Conservation (phyloP, 2,888 invertebrate species). For the Volucella zonaria region DNA sequence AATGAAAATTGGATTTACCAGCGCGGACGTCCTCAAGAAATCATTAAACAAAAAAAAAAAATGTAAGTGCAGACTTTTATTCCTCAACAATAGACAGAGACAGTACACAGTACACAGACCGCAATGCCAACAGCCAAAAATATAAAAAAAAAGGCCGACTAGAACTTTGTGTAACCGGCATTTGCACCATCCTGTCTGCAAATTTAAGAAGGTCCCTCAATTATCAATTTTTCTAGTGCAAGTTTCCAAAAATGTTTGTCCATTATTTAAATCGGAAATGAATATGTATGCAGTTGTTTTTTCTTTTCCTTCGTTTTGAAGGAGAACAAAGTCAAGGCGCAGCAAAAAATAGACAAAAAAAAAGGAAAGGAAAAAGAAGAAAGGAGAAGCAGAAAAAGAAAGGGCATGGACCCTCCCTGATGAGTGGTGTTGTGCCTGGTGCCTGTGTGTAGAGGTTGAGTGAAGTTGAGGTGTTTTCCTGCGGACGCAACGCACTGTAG, state of each 20-base stretch:
- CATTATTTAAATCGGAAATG: constrained; percentile 36
- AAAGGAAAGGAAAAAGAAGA: neutral
- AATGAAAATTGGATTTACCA: constrained; percentile 67
- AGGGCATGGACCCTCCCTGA: constrained; percentile 64
- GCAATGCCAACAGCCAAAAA: neutral
- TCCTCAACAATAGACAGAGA: neutral
- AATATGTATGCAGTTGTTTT: constrained; percentile 26
- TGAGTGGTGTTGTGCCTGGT: neutral
- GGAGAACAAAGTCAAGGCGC: constrained; percentile 33
- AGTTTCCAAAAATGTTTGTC: constrained; percentile 30
- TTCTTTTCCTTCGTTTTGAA: constrained; percentile 34
- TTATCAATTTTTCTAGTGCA: neutral
- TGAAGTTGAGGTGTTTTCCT: constrained; percentile 6
- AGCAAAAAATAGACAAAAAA: constrained; percentile 25
- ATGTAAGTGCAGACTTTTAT: constrained; percentile 67
- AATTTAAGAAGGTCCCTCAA: constrained; percentile 29
- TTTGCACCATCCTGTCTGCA: constrained; percentile 43
- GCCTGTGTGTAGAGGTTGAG: constrained; percentile 4
- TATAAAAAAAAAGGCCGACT: constrained; percentile 4
- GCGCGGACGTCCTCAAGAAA: constrained; percentile 36
- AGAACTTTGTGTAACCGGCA: constrained; percentile 47
- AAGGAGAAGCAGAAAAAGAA: constrained; percentile 44
- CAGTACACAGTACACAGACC: neutral
- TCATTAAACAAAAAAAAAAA: constrained; percentile 29
- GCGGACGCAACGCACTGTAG: neutral